Evolutionary conservation across 92 coral and sea anemone species (phyloP), one percentile per base, ranked within the genome.

Genomic region (Palythoa grandiflora): DNA sequence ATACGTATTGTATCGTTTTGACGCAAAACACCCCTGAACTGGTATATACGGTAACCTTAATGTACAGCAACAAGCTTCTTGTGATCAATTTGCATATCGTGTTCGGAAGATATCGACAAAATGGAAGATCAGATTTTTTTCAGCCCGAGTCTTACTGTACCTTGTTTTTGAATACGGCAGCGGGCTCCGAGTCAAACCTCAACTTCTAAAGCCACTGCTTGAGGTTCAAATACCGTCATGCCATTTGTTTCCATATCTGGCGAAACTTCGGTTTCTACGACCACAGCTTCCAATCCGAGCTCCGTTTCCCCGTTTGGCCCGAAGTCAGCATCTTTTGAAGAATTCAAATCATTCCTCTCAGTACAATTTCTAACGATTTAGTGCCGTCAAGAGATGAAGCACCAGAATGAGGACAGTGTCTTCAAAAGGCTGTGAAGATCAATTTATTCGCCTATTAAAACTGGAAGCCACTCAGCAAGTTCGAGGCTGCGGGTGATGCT

Each of bases 351-450:
- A 20, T 65, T 65, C 16, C 36, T 65, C 36, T 65, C 71, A 17
- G 71, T 1, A 65, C 71, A 17, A 10, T 65, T 65, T 65, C 5
- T 65, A 28, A 28, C 28, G 28, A 0, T 28, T 65, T 35, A 65
- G 71, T 65, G 19, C 16, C 71, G 38, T 65, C 36, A 65, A 20
- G 71, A 65, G 9, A 65, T 17, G 36, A 65, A 65, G 16, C 28
- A 65, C 9, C 35, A 19, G 1, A 65, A 65, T 6, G 36, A 65
- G n/a, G 35, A 65, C 17, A 65, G 36, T 65, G 71, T 65, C 5
- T 65, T 65, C 36, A 66, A 1, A 88, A 72, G 91, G 91, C 44
- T 68, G 83, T 73, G 79, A 88, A 55, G 87, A 80, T 48, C 87
- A 70, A 77, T 88, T 40, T 38, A 14, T 12, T 15, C 86, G 68